Conservation (phyloP, 1,140 invertebrate species). For the Tribolium castaneum region DNA sequence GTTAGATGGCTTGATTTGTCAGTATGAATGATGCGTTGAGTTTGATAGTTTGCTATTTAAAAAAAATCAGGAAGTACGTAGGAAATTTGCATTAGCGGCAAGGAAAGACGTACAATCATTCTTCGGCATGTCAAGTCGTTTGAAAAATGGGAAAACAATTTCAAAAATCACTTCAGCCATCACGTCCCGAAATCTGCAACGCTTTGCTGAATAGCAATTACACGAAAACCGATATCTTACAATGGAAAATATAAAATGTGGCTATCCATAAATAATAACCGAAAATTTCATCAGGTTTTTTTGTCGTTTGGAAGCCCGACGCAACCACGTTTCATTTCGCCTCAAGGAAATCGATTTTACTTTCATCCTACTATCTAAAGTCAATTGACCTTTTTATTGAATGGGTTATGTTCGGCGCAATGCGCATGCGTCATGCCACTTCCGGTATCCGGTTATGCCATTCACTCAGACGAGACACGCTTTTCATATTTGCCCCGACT, state of each 20-base stretch:
- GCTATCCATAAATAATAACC: conserved; percentile 43
- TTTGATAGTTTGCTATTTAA: conserved; percentile 15
- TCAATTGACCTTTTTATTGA: conserved; percentile 55
- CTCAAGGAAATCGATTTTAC: conserved; percentile 51
- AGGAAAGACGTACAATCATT: conserved; percentile 31
- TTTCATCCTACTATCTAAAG: conserved; percentile 52
- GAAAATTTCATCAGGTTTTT: conserved; percentile 44
- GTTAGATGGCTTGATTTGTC: background rate
- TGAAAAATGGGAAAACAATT: conserved; percentile 43
- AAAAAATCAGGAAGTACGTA: conserved; percentile 21
- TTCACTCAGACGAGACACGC: conserved; percentile 38
- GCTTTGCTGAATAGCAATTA: conserved; percentile 43
- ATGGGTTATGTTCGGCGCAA: conserved; percentile 46
- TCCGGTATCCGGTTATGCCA: conserved; percentile 42
- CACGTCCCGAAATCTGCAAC: conserved; percentile 36
- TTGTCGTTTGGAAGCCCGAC: conserved; percentile 34
- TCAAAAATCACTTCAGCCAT: conserved; percentile 39
- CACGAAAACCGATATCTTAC: conserved; percentile 39
- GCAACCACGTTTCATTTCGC: conserved; percentile 48
- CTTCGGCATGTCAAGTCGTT: conserved; percentile 24
- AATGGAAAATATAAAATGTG: conserved; percentile 42
- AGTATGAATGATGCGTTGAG: conserved; percentile 4
- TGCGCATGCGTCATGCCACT: conserved; percentile 42
- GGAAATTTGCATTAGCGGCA: conserved; percentile 37
- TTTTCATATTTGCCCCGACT: conserved; percentile 45